Evolutionary conservation across 2,797 vertebrate species (phyloP).

Genomic region (Pygocentrus nattereri): DNA sequence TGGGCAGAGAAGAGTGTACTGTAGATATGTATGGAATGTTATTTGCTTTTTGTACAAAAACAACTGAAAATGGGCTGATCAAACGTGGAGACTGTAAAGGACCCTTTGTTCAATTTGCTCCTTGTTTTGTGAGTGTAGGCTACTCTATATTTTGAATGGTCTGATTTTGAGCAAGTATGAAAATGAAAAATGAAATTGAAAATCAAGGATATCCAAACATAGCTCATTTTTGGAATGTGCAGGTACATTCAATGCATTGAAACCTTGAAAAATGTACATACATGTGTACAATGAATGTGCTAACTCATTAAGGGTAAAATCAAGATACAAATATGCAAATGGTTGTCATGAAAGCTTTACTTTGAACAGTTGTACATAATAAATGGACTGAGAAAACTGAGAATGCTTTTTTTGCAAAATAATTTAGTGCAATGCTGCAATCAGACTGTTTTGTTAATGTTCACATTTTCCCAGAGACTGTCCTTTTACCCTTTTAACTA

Average conservation of each 20-base stretch:
- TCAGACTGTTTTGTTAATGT: conserved; percentile 57
- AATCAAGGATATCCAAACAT: conserved; percentile 35
- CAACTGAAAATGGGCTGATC: conserved; percentile 54
- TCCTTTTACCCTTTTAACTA: conserved; percentile 89
- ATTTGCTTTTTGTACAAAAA: conserved; percentile 66
- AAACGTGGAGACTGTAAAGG: conserved; percentile 79
- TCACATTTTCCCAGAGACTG: conserved; percentile 86
- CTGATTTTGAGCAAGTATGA: conserved; percentile 68
- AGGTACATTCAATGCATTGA: conserved; percentile 74
- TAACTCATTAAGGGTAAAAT: conserved; percentile 86
- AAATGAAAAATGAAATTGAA: conserved; percentile 65
- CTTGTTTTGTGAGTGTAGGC: conserved; percentile 81
- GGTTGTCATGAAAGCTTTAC: conserved; percentile 99
- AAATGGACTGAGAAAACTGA: conserved; percentile 85
- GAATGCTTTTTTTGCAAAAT: conserved; percentile 79
- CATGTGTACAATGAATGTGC: conserved; percentile 83
- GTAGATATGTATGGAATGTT: conserved; percentile 81
- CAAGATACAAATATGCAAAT: conserved; percentile 99
- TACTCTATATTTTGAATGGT: conserved; percentile 82
- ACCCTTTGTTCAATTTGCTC: conserved; percentile 80
- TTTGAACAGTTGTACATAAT: conserved; percentile 96
- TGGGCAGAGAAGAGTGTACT: conserved; percentile 75
- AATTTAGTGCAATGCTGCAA: conserved; percentile 68
- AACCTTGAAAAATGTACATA: conserved; percentile 84
- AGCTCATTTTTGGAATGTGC: conserved; percentile 72